Evolutionary conservation across 2,797 vertebrate genomes (phyloP), one percentile per base, ranked within the genome.

Genomic region (Columba guinea): DNA sequence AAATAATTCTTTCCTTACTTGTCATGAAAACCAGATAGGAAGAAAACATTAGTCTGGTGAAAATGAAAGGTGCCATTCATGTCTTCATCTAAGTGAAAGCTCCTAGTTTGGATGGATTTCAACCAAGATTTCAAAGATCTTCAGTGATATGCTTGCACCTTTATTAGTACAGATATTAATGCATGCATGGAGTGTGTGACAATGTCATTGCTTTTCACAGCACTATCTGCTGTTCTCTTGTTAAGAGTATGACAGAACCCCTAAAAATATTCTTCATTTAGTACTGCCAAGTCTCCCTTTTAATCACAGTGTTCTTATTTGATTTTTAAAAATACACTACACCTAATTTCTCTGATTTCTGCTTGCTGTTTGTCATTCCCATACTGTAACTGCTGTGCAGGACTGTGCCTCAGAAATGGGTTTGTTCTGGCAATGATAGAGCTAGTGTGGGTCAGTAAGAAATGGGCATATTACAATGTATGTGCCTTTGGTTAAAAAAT

Each of bases 11-110:
- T 81, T 11, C 11, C 19, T 71, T 78, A 60, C 62, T 56, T 95
- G 30, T 56, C n/a, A 24, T 5, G 65, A 55, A 58, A 89, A 51
- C 94, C 64, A 73, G 19, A 32, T 37, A 89, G 62, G 34, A 90
- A 95, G 63, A 62, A 85, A 44, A 60, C n/a, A 32, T 89, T 89
- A 71, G 26, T 86, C 49, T 68, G 60, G 41, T 84, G 76, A 41
- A 94, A 91, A 84, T 91, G 86, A 73, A 95, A 95, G 81, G 27
- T 78, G 56, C 39, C 32, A 34, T 77, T 97, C 24, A 69, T 91
- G 95, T 81, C 55, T 85, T 92, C n/a, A 49, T 94, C 23, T 53
- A 32, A 90, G 63, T 71, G 53, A 87, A 73, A 95, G 34, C 27
- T 71, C 39, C 58, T 37, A 15, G 34, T 82, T 79, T 89, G 55